A percentile compares a stretch with the other conserved stretches of the same genome.
These are phyloP conservation scores for Polietes domitor DNA, from an alignment of 2,888 invertebrate species.

Conservation along the genomic window DNA sequence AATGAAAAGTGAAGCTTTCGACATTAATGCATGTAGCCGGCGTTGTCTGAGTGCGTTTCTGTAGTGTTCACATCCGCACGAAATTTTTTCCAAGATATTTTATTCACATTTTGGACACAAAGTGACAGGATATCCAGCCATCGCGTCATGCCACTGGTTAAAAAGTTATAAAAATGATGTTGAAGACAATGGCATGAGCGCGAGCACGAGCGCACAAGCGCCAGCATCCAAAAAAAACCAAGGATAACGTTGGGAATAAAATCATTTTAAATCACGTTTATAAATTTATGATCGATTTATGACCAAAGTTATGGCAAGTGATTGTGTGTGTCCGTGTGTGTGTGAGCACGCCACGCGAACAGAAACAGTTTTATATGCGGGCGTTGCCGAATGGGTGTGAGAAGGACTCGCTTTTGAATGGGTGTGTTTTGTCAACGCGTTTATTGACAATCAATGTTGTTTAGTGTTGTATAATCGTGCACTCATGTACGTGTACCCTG, in stretches of 20 bases:
- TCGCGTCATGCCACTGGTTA: not conserved
- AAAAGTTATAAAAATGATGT: conserved; percentile 11
- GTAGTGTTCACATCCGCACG: not conserved
- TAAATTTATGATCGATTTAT: conserved; percentile 52
- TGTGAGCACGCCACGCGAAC: not conserved
- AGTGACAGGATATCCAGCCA: conserved; percentile 27
- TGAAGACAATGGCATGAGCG: not conserved
- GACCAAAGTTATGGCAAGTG: conserved; percentile 36
- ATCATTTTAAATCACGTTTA: conserved; percentile 46
- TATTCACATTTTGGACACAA: conserved; percentile 26
- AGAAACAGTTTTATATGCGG: not conserved
- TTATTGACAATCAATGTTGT: conserved; percentile 33
- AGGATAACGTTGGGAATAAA: conserved; percentile 2
- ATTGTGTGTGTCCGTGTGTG: not conserved
- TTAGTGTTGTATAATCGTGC: conserved; percentile 13
- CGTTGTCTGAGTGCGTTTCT: too few species aligned
- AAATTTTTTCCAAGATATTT: not conserved
- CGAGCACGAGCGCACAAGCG: not conserved
- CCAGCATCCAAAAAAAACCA: not conserved
- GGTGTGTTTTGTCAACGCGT: conserved; percentile 25
- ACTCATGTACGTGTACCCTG: not conserved
- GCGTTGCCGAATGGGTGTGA: not conserved
- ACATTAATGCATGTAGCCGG: too few species aligned
- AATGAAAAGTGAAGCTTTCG: not conserved
- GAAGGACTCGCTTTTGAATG: not conserved